phyloP scores from a whole-genome alignment of 2,113 vertebrate species.

The Microtus montanus region DNA sequence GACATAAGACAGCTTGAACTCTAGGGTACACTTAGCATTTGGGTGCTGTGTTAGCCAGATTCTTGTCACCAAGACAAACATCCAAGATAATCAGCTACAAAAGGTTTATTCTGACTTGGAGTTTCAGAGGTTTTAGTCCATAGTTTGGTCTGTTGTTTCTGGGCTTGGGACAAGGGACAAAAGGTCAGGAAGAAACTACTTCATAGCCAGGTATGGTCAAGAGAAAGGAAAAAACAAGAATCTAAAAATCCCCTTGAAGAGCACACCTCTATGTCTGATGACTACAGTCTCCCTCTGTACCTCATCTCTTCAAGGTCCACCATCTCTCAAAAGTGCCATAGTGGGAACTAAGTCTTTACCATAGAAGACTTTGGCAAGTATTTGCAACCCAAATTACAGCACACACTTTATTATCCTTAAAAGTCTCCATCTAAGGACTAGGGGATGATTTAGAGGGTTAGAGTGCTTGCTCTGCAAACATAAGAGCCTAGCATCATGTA shows the following conservation, averaged over 20 bases:
- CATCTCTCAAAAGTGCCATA: background rate
- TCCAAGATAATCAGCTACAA: background rate
- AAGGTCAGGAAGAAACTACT: background rate
- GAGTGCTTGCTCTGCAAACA: background rate
- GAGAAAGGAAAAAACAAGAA: too few species aligned
- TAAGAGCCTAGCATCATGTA: too few species aligned
- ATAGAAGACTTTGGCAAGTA: background rate
- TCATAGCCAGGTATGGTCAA: background rate
- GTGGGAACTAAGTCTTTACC: background rate
- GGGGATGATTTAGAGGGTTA: background rate
- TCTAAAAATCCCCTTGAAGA: background rate
- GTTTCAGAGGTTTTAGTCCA: background rate
- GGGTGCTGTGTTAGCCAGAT: background rate
- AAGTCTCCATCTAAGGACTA: background rate
- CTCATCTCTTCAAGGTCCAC: background rate
- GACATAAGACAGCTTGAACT: background rate
- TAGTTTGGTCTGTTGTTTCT: background rate
- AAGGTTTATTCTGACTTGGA: background rate
- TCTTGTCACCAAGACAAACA: background rate
- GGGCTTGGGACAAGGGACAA: background rate
- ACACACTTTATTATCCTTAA: background rate
- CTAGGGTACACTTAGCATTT: background rate
- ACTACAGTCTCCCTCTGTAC: background rate
- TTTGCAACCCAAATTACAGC: background rate
- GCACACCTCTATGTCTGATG: background rate